A percentile compares a stretch with the other conserved stretches of the same genome.
These are phyloP conservation scores for Vollenhovia emeryi DNA, from an alignment of 1,140 invertebrate genomes.

Conservation along the genomic window DNA sequence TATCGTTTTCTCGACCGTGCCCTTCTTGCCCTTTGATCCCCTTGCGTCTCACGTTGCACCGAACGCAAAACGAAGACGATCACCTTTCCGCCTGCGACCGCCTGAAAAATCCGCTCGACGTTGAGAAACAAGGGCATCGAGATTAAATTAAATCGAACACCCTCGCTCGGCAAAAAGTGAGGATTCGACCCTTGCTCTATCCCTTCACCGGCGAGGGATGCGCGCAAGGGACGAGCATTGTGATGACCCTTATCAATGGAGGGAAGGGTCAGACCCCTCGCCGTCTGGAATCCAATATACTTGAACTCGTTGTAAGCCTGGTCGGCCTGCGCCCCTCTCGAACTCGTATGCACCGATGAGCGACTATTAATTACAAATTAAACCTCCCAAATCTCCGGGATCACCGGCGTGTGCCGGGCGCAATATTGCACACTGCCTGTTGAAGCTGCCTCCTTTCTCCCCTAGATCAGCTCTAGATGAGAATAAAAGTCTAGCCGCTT, in stretches of 20 bases:
- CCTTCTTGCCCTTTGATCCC: background rate
- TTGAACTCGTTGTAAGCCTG: slow-evolving; percentile 73
- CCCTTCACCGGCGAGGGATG: slow-evolving; percentile 65
- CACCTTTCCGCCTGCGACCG: slow-evolving; percentile 2
- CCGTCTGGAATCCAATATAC: slow-evolving; percentile 81
- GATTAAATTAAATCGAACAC: slow-evolving; percentile 77
- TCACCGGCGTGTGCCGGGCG: slow-evolving; percentile 3
- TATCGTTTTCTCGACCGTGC: background rate
- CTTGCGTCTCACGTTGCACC: background rate
- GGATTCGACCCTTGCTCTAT: slow-evolving; percentile 63
- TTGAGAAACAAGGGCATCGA: slow-evolving; percentile 57
- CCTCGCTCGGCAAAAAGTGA: slow-evolving; percentile 59
- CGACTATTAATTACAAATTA: slow-evolving; percentile 79
- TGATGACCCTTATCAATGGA: slow-evolving; percentile 81
- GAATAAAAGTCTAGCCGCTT: background rate
- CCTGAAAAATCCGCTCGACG: background rate
- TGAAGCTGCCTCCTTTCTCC: background rate
- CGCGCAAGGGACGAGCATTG: slow-evolving; percentile 73
- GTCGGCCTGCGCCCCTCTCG: slow-evolving; percentile 53
- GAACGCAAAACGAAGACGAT: slow-evolving; percentile 33
- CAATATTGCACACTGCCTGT: slow-evolving; percentile 32
- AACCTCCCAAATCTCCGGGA: slow-evolving; percentile 54
- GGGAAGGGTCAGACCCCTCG: slow-evolving; percentile 72
- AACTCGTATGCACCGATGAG: slow-evolving; percentile 71
- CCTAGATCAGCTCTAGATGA: background rate